Conservation (phyloP, 23 tunicate genomes). For the Botrylloides violaceus region DNA sequence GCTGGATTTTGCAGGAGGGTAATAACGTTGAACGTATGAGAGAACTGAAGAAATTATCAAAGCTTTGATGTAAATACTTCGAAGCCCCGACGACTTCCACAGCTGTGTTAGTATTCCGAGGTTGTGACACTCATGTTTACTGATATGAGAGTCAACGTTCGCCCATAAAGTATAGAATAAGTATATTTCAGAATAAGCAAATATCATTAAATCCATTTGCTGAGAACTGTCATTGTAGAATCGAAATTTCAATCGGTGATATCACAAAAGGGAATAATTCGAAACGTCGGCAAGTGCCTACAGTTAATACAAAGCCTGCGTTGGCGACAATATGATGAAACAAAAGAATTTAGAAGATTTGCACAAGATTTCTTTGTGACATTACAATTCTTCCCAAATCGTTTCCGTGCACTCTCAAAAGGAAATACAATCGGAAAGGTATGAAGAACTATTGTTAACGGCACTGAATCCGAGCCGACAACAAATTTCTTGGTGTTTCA, state of each 20-base stretch:
- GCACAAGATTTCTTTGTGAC: background rate
- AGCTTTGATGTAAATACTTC: too few relatives aligned
- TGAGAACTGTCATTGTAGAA: background rate
- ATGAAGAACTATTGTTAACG: background rate
- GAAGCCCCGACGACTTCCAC: too few relatives aligned
- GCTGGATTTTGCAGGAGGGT: too few relatives aligned
- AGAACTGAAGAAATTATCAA: too few relatives aligned
- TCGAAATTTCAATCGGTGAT: background rate
- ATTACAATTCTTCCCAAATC: background rate
- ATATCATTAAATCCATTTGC: background rate
- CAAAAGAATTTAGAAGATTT: background rate
- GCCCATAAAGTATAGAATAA: background rate
- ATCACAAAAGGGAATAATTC: background rate
- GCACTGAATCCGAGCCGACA: background rate
- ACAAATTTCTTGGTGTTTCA: background rate
- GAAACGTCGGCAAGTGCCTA: conserved; percentile 1
- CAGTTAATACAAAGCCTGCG: background rate
- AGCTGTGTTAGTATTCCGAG: background rate
- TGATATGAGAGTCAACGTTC: background rate
- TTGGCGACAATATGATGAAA: background rate
- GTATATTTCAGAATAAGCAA: background rate
- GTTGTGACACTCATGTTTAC: background rate
- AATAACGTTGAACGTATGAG: too few relatives aligned
- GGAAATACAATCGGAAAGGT: background rate
- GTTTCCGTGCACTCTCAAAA: background rate